Base-by-base conservation (phyloP, 2,888 invertebrate genomes). In the Temnothorax ravouxi region DNA sequence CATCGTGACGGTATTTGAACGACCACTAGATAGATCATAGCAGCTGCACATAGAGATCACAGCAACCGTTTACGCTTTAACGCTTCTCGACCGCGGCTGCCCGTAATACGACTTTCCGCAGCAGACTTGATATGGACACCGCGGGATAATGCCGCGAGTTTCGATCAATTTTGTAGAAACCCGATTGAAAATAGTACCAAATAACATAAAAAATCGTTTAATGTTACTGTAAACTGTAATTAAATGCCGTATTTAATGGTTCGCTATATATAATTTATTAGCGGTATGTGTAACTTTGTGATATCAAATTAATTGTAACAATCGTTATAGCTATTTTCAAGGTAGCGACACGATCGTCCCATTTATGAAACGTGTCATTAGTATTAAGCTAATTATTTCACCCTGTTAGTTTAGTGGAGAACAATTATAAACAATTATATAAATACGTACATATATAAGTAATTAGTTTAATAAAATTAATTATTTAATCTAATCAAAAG, bases 1-100 rank as follows among this genome's bases (percentile, higher is more conserved):
- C 75, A 80, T 89, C 84, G 86, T 89, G 91, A 90, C 90, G 90
- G 90, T 90, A 89, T 87, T 88, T 79, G 66, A 85, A 69, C 75
- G 84, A 74, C 79, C 80, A 72, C 84, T 54, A 76, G 84, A 89
- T 67, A 67, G 86, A 89, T 87, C 87, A 84, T 88, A 82, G 84
- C 74, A 75, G 69, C 84, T 71, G 71, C 34, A 50, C 59, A 59
- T 25, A 61, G 47, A 38, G 72, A 79, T 79, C 79, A 59, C 86
- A 83, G 85, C 85, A 88, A 84, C 85, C 38, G 84, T 87, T 50
- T 84, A 81, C 71, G 71, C 81, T 84, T 89, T 89, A 88, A 86
- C 88, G 88, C 87, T 74, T 61, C 44, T 52, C 54, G 66, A 69
- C 64, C 64, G 74, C 34, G 66, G 62, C 34, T 41, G 52, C 69